These are phyloP conservation scores for Listronotus oregonensis DNA, from an alignment of 1,140 invertebrate genomes.

Conservation along the genomic window DNA sequence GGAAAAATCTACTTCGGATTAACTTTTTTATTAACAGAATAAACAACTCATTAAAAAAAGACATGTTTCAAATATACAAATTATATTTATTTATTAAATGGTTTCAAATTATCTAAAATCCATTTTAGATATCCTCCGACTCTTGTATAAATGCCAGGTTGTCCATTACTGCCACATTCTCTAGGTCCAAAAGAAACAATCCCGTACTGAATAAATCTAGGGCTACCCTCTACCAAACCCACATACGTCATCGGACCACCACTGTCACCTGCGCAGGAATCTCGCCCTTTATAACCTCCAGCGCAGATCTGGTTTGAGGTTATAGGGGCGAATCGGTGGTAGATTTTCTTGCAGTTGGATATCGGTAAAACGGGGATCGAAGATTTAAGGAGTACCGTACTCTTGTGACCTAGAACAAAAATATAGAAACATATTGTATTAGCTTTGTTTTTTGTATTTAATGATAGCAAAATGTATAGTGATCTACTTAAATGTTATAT, in stretches of 20 bases:
- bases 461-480: no score
- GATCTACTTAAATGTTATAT: no score
- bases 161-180: slow-evolving; percentile 56
- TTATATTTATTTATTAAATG: not conserved
- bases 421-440: no score
- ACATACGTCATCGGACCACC: slow-evolving; percentile 63
- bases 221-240: slow-evolving; percentile 27
- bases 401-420: slow-evolving; percentile 33
- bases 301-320: slow-evolving; percentile 57
- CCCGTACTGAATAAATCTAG: slow-evolving; percentile 47
- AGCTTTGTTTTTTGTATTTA: no score
- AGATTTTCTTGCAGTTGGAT: slow-evolving; percentile 33
- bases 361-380: slow-evolving; percentile 37
- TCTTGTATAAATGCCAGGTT: slow-evolving; percentile 50
- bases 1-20: no score
- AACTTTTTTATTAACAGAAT: no score
- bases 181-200: slow-evolving; percentile 59
- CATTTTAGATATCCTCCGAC: slow-evolving; percentile 47
- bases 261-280: slow-evolving; percentile 64
- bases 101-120: slow-evolving; percentile 42
- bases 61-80: not conserved
- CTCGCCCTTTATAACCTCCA: slow-evolving; percentile 55
- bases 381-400: slow-evolving; percentile 32
- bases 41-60: no score
- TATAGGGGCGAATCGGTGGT: slow-evolving; percentile 31